phyloP scores from a whole-genome alignment of 2,797 vertebrate genomes.

The Coluber constrictor region DNA sequence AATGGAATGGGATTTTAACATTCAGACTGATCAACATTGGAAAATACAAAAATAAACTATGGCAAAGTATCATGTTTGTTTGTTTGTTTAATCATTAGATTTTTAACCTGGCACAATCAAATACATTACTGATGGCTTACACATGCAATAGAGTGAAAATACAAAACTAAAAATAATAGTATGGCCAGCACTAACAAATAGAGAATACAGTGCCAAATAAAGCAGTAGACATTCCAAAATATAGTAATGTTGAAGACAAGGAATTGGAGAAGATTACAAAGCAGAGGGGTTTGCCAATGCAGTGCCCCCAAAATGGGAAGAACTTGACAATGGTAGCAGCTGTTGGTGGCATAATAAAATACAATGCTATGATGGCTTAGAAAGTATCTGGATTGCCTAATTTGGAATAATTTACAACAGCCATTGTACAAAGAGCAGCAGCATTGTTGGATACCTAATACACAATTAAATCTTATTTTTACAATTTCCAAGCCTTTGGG shows the following conservation, averaged over 20 bases:
- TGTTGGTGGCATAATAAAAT: not conserved
- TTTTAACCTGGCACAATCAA: not conserved
- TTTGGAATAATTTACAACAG: not conserved
- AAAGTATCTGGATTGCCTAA: not conserved
- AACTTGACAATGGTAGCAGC: not conserved
- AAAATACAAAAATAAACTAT: not conserved
- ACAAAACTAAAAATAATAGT: not conserved
- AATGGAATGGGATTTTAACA: not conserved
- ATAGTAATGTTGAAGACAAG: not conserved
- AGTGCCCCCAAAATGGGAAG: not conserved
- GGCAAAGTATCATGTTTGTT: not conserved
- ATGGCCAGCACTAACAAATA: not conserved
- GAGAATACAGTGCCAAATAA: not conserved
- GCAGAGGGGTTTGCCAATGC: not conserved
- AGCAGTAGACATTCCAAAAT: not conserved
- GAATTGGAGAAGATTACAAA: not conserved
- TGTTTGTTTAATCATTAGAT: not conserved
- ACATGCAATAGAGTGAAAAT: not conserved
- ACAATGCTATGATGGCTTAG: not conserved
- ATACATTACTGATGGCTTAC: not conserved
- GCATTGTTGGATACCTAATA: not conserved
- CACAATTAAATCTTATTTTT: not conserved
- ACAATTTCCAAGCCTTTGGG: not conserved
- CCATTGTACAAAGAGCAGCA: not conserved
- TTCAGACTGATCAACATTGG: not conserved